Evolutionary conservation across 2,797 vertebrate species (phyloP).

Genomic region (Mus minutoides): DNA sequence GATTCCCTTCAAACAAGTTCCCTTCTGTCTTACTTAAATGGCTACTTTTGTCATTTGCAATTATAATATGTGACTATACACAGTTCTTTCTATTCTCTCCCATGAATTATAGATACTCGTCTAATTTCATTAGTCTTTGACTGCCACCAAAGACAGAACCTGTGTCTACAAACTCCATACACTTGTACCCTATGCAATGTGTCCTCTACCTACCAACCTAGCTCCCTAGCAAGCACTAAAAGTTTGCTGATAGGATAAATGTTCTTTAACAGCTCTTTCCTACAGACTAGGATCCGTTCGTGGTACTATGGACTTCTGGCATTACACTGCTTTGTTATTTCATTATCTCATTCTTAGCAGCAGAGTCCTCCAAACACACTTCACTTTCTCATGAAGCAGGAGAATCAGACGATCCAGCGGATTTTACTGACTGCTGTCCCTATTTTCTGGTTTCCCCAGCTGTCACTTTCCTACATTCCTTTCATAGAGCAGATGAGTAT

Average conservation of each 20-base stretch:
- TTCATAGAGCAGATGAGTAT: not conserved
- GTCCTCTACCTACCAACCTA: not conserved
- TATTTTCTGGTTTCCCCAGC: not conserved
- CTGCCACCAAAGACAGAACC: not conserved
- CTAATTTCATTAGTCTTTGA: not conserved
- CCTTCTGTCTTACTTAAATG: not conserved
- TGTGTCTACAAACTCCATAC: not conserved
- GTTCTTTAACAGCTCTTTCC: constrained; percentile 6
- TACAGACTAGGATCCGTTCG: not conserved
- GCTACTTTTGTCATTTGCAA: not conserved
- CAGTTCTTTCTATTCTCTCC: not conserved
- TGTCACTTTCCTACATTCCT: not conserved
- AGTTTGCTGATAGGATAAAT: not conserved
- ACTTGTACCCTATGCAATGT: not conserved
- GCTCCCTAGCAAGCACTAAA: not conserved
- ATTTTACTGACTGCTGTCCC: not conserved
- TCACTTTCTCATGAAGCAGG: not conserved
- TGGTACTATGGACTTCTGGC: not conserved
- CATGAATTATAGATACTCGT: not conserved
- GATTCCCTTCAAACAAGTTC: not conserved
- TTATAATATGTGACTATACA: not conserved
- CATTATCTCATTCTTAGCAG: not conserved
- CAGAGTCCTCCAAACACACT: not conserved
- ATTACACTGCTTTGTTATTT: not conserved
- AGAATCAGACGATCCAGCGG: constrained; percentile 9